Evolutionary conservation across 2,113 vertebrate genomes (phyloP), one percentile per base, ranked within the genome.

Genomic region (Nothoprocta perdicaria): DNA sequence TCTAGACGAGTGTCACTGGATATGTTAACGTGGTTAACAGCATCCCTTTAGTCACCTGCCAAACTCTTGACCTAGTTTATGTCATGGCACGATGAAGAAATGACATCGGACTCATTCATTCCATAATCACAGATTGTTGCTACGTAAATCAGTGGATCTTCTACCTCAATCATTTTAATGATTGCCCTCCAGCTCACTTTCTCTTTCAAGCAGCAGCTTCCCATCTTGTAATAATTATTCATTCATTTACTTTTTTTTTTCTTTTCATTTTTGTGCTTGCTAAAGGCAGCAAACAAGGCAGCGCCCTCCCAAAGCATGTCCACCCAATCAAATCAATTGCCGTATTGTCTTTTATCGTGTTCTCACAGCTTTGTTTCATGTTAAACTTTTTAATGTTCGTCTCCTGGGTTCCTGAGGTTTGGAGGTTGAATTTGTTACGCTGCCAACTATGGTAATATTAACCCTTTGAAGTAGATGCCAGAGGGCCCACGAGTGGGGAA

Each of bases 31-130:
- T 53, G 60, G 78, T 55, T 62, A 74, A 5, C 45, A 82, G 63
- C 71, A 92, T 75, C 72, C 52, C 86, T 93, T 81, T 89, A 50
- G 52, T 92, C 80, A 33, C 60, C 41, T 92, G 90, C 89, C 92
- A 93, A 90, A 40, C 84, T 33, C 72, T 88, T 79, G 29, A 57
- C 43, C 90, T 33, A 46, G n/a, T 92, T 92, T 89, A 50, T 89
- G 46, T 80, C 1, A 0, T 71, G 81, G 79, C 68, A 80, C 77
- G 88, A 89, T 87, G 87, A 95, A 92, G 75, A 89, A 62, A 84
- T 89, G n/a, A 86, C 55, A 66, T 93, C 91, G 17, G 15, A 57
- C 27, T 24, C 29, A 82, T 73, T 55, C 66, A 84, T 90, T 16
- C 48, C 84, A 85, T 41, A 65, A 74, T 38, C 89, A 76, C 75